A percentile compares a stretch with the other conserved stretches of the same genome.
These are phyloP conservation scores for Drosophila neotestacea DNA, from an alignment of 2,888 invertebrate genomes.

Conservation along the genomic window DNA sequence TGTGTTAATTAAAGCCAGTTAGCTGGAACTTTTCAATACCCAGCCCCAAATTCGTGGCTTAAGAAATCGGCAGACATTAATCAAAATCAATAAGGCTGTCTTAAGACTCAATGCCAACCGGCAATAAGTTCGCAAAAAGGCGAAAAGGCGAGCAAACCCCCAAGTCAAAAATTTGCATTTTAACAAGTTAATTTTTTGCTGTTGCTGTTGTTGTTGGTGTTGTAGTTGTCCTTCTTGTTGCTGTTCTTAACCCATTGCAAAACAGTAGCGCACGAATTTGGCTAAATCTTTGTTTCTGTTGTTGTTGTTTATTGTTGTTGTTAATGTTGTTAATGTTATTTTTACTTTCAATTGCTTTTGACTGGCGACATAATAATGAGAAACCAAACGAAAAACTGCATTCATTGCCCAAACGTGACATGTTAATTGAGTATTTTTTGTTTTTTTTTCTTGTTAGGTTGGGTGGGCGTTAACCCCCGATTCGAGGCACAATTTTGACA, in stretches of 20 bases:
- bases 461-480: slow-evolving; percentile 71
- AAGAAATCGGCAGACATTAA: slow-evolving; percentile 75
- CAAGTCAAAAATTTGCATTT: slow-evolving; percentile 78
- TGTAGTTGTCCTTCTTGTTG: slow-evolving; percentile 24
- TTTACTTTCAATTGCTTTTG: slow-evolving; percentile 78
- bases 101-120: slow-evolving; percentile 70
- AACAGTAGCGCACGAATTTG: slow-evolving; percentile 81
- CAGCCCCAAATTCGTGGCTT: slow-evolving; percentile 63
- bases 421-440: slow-evolving; percentile 69
- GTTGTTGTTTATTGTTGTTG: slow-evolving; percentile 34
- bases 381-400: slow-evolving; percentile 66
- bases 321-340: slow-evolving; percentile 39
- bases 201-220: slow-evolving; percentile 20
- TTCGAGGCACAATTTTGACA: slow-evolving; percentile 63
- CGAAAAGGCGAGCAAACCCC: slow-evolving; percentile 55
- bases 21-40: slow-evolving; percentile 58
- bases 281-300: slow-evolving; percentile 27
- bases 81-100: slow-evolving; percentile 74
- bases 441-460: slow-evolving; percentile 13
- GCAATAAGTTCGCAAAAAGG: slow-evolving; percentile 43
- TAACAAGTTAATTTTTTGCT: slow-evolving; percentile 80
- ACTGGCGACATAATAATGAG: slow-evolving; percentile 80
- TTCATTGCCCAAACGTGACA: slow-evolving; percentile 76
- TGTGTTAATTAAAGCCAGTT: slow-evolving; percentile 76
- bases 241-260: slow-evolving; percentile 70